phyloP scores from a whole-genome alignment of 2,797 vertebrate species.

The Propithecus perrieri region DNA sequence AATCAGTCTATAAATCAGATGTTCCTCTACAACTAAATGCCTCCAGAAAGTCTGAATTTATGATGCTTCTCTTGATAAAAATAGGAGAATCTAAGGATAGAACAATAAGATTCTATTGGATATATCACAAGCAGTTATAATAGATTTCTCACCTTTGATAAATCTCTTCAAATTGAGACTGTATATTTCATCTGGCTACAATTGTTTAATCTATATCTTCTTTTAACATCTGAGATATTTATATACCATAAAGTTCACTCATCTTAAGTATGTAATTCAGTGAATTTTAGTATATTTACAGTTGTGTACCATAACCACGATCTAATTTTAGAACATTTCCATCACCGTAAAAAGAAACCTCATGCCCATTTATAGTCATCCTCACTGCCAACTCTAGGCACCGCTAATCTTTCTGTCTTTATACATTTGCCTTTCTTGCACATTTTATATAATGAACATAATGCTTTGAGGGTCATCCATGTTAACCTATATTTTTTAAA shows the following conservation, averaged over 20 bases:
- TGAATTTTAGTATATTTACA: neutral
- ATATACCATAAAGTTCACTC: neutral
- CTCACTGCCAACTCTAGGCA: neutral
- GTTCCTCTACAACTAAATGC: neutral
- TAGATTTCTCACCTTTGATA: neutral
- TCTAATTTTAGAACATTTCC: neutral
- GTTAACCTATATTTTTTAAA: neutral
- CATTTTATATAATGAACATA: neutral
- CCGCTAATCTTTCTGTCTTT: neutral
- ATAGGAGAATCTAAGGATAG: neutral
- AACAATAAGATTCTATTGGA: neutral
- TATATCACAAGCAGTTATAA: neutral
- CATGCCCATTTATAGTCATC: neutral
- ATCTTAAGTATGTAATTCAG: neutral
- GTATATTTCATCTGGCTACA: neutral
- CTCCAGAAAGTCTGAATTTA: neutral
- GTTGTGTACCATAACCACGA: neutral
- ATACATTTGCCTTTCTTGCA: neutral
- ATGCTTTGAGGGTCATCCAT: neutral
- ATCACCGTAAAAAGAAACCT: neutral
- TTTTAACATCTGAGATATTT: neutral
- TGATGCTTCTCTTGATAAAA: neutral
- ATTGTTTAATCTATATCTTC: neutral
- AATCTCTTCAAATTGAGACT: neutral
- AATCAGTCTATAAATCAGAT: slow-evolving; percentile 4